Evolutionary conservation across 2,113 vertebrate species (phyloP).

Genomic region (Alligator sinensis): DNA sequence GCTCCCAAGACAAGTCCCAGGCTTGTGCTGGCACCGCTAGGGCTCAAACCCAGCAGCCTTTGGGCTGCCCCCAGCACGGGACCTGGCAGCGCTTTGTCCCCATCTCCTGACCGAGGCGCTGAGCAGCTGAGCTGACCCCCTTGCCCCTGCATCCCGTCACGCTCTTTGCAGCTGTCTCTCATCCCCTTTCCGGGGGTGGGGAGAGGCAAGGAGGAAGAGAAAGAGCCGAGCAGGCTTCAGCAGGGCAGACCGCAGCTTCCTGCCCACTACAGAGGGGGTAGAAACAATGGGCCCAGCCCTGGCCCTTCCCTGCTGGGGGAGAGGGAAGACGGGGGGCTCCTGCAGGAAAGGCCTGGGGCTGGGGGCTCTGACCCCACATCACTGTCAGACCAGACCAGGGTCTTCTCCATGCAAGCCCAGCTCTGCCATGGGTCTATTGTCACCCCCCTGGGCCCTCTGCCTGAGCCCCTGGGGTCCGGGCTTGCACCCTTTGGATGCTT

Average conservation of each 20-base stretch:
- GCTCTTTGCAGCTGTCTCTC: neutral
- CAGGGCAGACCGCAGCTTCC: neutral
- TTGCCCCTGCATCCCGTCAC: neutral
- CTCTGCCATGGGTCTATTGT: neutral
- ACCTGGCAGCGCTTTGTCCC: neutral
- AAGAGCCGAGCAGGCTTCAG: too few relatives aligned
- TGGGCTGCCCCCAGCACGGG: neutral
- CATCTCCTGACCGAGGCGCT: neutral
- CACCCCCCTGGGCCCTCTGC: neutral
- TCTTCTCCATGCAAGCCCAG: too few relatives aligned
- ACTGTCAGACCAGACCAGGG: too few relatives aligned
- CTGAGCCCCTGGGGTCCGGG: too few relatives aligned
- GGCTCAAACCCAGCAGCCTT: accelerated
- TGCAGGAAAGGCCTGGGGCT: neutral
- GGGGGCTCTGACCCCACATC: neutral
- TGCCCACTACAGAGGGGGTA: neutral
- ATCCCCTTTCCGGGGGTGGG: neutral
- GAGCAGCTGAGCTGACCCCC: neutral
- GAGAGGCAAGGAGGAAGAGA: neutral
- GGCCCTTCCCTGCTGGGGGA: neutral
- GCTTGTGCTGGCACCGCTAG: neutral
- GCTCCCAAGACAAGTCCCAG: neutral
- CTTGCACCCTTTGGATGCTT: too few relatives aligned
- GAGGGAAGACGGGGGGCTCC: too few relatives aligned
- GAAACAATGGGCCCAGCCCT: neutral